phyloP scores from a whole-genome alignment of 2,113 vertebrate species.

The Hippocampus mohnikei region DNA sequence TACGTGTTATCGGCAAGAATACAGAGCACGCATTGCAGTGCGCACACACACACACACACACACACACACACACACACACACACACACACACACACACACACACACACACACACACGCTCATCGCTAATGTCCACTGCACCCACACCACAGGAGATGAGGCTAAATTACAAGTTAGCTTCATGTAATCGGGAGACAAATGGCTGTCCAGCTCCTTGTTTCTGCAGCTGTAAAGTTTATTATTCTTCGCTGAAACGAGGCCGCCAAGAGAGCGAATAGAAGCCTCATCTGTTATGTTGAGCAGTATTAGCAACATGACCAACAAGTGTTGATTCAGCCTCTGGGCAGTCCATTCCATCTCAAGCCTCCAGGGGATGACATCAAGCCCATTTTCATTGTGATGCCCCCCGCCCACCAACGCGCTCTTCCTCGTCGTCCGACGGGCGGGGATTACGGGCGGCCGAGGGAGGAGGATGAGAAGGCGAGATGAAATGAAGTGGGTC shows the following conservation, averaged over 20 bases:
- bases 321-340: slow-evolving; percentile 55
- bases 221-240: slow-evolving; percentile 51
- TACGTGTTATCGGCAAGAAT: slow-evolving; percentile 67
- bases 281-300: slow-evolving; percentile 46
- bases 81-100: slow-evolving; percentile 27
- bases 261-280: slow-evolving; percentile 38
- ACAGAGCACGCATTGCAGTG: slow-evolving; percentile 59
- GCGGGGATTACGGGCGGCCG: slow-evolving; percentile 60
- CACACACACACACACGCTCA: slow-evolving; percentile 46
- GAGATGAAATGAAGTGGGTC: slow-evolving; percentile 63
- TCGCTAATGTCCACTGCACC: slow-evolving; percentile 35
- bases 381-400: slow-evolving; percentile 42
- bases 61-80: slow-evolving; percentile 9
- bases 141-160: slow-evolving; percentile 39
- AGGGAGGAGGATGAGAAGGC: slow-evolving; percentile 40
- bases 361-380: slow-evolving; percentile 43
- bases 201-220: slow-evolving; percentile 14
- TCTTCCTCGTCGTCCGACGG: slow-evolving; percentile 24
- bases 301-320: slow-evolving; percentile 54
- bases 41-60: slow-evolving; percentile 26
- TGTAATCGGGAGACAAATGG: slow-evolving; percentile 55
- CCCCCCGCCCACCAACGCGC: slow-evolving; percentile 35
- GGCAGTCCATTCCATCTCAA: slow-evolving; percentile 42
- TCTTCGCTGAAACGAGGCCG: slow-evolving; percentile 54
- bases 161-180: slow-evolving; percentile 47